phyloP scores from a whole-genome alignment of 2,888 invertebrate genomes.

The Heliconius sara region DNA sequence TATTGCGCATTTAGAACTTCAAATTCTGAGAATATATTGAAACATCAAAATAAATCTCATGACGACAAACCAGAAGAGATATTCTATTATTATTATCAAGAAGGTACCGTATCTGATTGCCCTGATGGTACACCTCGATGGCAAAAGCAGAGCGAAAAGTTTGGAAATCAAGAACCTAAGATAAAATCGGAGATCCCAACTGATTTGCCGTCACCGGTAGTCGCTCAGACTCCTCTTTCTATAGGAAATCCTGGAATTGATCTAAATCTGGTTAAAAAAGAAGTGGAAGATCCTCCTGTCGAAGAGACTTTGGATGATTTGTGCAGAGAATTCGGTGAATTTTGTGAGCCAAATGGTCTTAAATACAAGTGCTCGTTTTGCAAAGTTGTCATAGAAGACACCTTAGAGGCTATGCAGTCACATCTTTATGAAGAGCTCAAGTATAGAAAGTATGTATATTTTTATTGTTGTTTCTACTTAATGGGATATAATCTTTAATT shows the following conservation, averaged over 20 bases:
- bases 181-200: slow-evolving; percentile 61
- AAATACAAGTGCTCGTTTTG: slow-evolving; percentile 86
- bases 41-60: slow-evolving; percentile 86
- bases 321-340: slow-evolving; percentile 64
- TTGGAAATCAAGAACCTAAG: slow-evolving; percentile 49
- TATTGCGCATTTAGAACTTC: slow-evolving; percentile 85
- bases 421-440: slow-evolving; percentile 88
- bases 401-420: slow-evolving; percentile 84
- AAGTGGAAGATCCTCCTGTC: slow-evolving; percentile 55
- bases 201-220: slow-evolving; percentile 31
- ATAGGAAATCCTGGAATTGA: slow-evolving; percentile 52
- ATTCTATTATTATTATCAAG: slow-evolving; percentile 83
- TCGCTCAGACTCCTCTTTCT: slow-evolving; percentile 34
- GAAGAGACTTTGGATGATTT: slow-evolving; percentile 58
- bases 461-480: not conserved
- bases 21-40: slow-evolving; percentile 81
- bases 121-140: slow-evolving; percentile 66
- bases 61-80: slow-evolving; percentile 65
- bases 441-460: slow-evolving; percentile 84
- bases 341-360: slow-evolving; percentile 81
- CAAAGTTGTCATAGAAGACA: slow-evolving; percentile 81
- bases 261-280: slow-evolving; percentile 71
- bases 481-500: not conserved
- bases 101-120: slow-evolving; percentile 64
- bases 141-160: slow-evolving; percentile 66